phyloP scores from a whole-genome alignment of 2,888 invertebrate genomes.

The Limnephilus lunatus region DNA sequence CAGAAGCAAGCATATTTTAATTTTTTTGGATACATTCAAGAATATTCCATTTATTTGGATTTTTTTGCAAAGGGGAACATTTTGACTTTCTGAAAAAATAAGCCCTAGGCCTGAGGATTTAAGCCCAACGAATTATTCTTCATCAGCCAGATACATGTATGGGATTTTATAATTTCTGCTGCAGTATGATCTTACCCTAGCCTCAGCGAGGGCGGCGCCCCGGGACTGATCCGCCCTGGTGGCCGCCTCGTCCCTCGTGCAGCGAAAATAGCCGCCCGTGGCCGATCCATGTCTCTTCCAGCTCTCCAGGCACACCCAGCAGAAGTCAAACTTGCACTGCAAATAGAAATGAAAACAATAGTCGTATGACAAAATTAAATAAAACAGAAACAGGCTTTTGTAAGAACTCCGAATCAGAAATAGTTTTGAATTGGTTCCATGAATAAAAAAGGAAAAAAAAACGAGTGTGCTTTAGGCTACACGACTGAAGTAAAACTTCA shows the following conservation, averaged over 20 bases:
- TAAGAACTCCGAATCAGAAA: background rate
- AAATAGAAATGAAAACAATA: conserved; percentile 67
- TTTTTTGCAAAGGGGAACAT: too few relatives aligned
- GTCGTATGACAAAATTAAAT: background rate
- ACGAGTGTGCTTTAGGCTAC: too few relatives aligned
- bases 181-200: conserved; percentile 52
- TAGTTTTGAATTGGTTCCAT: too few relatives aligned
- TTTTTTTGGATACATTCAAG: too few relatives aligned
- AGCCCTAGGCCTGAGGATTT: too few relatives aligned
- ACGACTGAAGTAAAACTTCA: too few relatives aligned
- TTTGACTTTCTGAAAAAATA: too few relatives aligned
- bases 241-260: conserved; percentile 70
- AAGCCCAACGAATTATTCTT: too few relatives aligned
- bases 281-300: conserved; percentile 84
- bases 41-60: too few relatives aligned
- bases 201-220: conserved; percentile 61
- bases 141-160: too few relatives aligned
- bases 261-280: conserved; percentile 84
- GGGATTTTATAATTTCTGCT: background rate
- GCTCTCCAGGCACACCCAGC: conserved; percentile 84
- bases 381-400: background rate
- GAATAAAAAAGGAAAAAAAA: too few relatives aligned
- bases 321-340: conserved; percentile 84
- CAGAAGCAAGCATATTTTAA: too few relatives aligned
- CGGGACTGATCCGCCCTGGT: conserved; percentile 62